Evolutionary conservation across 35 echinoderm and acorn worm species (phyloP).

Genomic region (Apostichopus japonicus): DNA sequence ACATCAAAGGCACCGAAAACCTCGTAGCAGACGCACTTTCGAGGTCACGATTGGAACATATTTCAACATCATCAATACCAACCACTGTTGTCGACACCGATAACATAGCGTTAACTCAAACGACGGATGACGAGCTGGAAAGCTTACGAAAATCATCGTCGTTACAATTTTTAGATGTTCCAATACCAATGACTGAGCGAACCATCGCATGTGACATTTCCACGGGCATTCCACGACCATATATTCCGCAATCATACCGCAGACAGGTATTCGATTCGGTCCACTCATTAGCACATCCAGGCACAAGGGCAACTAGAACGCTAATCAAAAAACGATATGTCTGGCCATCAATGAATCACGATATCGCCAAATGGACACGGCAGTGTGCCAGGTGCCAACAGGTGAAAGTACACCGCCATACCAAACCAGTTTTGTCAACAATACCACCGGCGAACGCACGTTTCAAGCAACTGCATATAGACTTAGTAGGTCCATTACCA

Average conservation of each 20-base stretch:
- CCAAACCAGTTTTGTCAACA: background rate
- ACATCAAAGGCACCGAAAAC: background rate
- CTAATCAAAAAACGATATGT: constrained; percentile 30
- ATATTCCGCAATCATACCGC: background rate
- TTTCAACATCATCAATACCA: no score
- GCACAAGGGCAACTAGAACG: constrained; percentile 29
- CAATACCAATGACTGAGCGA: no score
- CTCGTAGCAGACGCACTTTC: background rate
- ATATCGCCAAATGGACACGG: background rate
- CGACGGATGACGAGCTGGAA: no score
- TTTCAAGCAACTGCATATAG: constrained; percentile 27
- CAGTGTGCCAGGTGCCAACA: background rate
- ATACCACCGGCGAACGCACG: background rate
- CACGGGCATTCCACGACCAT: background rate
- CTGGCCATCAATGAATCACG: constrained; percentile 12
- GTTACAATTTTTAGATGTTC: no score
- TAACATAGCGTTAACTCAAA: no score
- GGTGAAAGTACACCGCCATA: background rate
- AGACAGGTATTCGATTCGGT: constrained; percentile 39
- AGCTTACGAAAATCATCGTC: no score
- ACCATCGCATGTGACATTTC: background rate
- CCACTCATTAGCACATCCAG: constrained; percentile 71
- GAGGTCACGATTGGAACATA: no score
- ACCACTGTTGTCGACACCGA: no score
- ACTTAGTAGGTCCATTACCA: constrained; percentile 43